These are phyloP conservation scores for Yasuhikotakia modesta DNA, from an alignment of 2,797 vertebrate species.

Conservation along the genomic window DNA sequence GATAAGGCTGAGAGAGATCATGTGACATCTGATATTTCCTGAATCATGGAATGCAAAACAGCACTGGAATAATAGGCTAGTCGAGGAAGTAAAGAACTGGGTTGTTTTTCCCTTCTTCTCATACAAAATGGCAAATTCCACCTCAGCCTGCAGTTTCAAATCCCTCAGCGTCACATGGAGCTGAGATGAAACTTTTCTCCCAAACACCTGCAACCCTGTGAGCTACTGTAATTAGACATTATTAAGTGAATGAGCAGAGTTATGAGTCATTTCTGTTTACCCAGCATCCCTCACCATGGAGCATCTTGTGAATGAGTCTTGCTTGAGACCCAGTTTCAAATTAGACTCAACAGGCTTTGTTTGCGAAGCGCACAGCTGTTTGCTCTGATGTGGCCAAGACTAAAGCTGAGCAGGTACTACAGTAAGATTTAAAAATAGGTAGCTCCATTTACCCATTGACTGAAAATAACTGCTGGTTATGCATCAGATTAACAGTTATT, in stretches of 20 bases:
- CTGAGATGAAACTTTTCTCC: conserved; percentile 23
- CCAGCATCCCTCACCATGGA: conserved; percentile 20
- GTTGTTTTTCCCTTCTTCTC: conserved; percentile 1
- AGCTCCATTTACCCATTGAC: neutral
- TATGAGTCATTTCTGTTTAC: conserved; percentile 59
- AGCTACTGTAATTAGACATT: conserved; percentile 50
- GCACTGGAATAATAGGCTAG: neutral
- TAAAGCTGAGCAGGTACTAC: conserved; percentile 11
- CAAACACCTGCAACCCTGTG: conserved; percentile 52
- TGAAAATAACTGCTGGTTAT: too few species aligned
- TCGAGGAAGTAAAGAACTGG: conserved; percentile 17
- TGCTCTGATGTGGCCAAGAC: conserved; percentile 2
- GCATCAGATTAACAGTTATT: neutral
- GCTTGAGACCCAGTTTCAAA: conserved; percentile 21
- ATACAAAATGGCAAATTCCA: neutral
- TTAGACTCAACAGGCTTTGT: conserved; percentile 12
- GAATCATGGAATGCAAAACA: conserved; percentile 17
- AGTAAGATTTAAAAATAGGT: neutral
- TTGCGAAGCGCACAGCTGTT: conserved; percentile 5
- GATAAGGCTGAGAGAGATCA: neutral
- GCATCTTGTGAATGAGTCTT: conserved; percentile 33
- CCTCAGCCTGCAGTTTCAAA: conserved; percentile 24
- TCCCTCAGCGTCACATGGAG: conserved; percentile 23
- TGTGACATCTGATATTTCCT: conserved; percentile 36
- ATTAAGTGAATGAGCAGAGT: conserved; percentile 57